A percentile compares a stretch with the other conserved stretches of the same genome.
These are phyloP conservation scores for Tragelaphus buxtoni DNA, from an alignment of 2,113 vertebrate genomes.

Conservation along the genomic window DNA sequence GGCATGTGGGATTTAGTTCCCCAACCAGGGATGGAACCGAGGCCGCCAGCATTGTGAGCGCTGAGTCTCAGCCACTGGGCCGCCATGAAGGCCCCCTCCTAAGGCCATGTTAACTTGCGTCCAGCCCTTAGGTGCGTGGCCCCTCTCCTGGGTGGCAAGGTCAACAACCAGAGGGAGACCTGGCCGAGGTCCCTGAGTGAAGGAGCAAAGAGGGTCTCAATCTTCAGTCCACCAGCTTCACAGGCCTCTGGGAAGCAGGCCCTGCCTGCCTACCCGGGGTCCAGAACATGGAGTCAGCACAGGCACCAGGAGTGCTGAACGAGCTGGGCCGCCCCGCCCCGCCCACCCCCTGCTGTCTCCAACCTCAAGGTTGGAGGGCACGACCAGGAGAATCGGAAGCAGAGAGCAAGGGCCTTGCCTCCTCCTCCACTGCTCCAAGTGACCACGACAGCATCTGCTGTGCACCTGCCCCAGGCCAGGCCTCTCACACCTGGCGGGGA, in stretches of 20 bases:
- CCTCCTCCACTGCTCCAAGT: background rate
- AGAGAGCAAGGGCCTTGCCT: background rate
- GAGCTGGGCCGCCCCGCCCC: background rate
- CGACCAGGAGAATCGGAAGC: background rate
- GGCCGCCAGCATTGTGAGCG: background rate
- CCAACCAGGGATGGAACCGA: background rate
- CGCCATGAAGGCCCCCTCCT: background rate
- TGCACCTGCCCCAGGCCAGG: background rate
- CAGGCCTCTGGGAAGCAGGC: background rate
- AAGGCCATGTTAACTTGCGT: background rate
- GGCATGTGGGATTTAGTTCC: background rate
- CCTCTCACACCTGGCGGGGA: background rate
- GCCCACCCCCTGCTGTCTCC: background rate
- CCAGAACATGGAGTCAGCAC: background rate
- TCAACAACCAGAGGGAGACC: background rate
- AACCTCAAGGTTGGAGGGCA: too few species aligned
- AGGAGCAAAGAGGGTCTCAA: background rate
- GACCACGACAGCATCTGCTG: background rate
- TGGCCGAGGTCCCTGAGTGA: background rate
- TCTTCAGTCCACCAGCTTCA: background rate
- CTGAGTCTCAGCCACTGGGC: background rate
- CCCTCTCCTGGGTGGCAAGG: background rate
- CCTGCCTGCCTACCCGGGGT: background rate
- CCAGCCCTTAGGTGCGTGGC: background rate
- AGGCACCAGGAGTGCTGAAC: background rate